Evolutionary conservation across 2,888 invertebrate genomes (phyloP).

Genomic region (Nemapogon koenigi): DNA sequence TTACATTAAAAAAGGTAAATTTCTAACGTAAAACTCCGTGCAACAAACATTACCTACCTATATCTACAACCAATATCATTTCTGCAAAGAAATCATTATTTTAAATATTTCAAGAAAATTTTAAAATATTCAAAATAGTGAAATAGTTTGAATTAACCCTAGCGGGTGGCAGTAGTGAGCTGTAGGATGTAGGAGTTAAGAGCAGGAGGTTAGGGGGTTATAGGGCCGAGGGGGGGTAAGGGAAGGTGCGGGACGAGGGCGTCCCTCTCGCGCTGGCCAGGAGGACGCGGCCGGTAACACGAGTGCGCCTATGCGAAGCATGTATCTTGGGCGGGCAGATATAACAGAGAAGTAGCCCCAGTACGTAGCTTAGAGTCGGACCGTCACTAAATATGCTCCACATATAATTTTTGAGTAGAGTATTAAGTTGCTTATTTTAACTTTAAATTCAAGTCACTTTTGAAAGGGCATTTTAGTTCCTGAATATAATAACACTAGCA

Average conservation of each 20-base stretch:
- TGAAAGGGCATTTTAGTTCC: too few relatives aligned
- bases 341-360: constrained; percentile 65
- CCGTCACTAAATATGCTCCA: constrained; percentile 29
- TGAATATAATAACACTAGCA: too few relatives aligned
- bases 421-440: too few relatives aligned
- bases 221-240: constrained; percentile 18
- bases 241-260: constrained; percentile 15
- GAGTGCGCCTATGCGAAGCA: constrained; percentile 65
- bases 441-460: too few relatives aligned
- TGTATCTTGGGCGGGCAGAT: constrained; percentile 66
- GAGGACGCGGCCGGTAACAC: constrained; percentile 62
- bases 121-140: constrained; percentile 53
- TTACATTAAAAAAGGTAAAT: too few relatives aligned
- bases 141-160: constrained; percentile 60
- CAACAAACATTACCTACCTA: too few relatives aligned
- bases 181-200: constrained; percentile 23
- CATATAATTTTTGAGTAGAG: constrained; percentile 19
- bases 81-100: neutral
- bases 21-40: too few relatives aligned
- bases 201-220: constrained; percentile 22
- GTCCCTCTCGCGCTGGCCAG: constrained; percentile 30
- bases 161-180: constrained; percentile 53
- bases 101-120: constrained; percentile 20
- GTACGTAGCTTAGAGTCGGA: constrained; percentile 46
- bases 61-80: neutral